Evolutionary conservation across 2,888 invertebrate species (phyloP), one percentile per base, ranked within the genome.

Genomic region (Zygothrica quintamaculata): DNA sequence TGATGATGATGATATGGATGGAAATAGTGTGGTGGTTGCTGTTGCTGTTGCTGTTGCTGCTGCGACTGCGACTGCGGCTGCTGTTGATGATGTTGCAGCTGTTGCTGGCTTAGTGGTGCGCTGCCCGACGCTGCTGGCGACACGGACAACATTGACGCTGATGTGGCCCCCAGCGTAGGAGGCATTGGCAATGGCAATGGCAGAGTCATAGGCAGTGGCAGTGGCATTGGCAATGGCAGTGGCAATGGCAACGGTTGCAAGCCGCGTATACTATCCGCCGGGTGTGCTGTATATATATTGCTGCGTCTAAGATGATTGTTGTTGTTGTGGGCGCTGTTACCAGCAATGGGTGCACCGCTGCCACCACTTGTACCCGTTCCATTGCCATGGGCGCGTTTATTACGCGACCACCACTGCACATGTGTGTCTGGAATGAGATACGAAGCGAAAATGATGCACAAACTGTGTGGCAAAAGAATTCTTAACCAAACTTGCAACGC

Each of bases 331-430:
- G 66, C 68, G 43, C 56, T 82, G 65, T 47, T 76, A 61, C 43
- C 59, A 52, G 48, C 68, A 29, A 31, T 74, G 1, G 60, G 55
- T 3, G 61, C 67, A 33, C 57, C 65, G 42, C 60, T 65, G 16
- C 69, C 62, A 57, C 44, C 59, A 26, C 56, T 59, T 8, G 59
- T 48, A 16, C 68, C 67, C 9, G 61, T 33, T 6, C 56, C 65
- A 15, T 62, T 65, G 58, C 72, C 78, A 40, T 79, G 77, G 50
- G 84, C 85, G 39, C 90, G 90, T 66, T 90, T 90, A 79, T 91
- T 90, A 71, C 90, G 90, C 71, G 90, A 91, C 91, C 90, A 91
- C 90, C 90, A 90, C 68, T 91, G 91, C 73, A 90, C 90, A 80
- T 91, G 91, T 65, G 90, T 90, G 78, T 90, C 91, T 90, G 76